A percentile compares a stretch with the other conserved stretches of the same genome.
These are phyloP conservation scores for Rallus crepitans DNA, from an alignment of 2,797 vertebrate species.

Conservation along the genomic window DNA sequence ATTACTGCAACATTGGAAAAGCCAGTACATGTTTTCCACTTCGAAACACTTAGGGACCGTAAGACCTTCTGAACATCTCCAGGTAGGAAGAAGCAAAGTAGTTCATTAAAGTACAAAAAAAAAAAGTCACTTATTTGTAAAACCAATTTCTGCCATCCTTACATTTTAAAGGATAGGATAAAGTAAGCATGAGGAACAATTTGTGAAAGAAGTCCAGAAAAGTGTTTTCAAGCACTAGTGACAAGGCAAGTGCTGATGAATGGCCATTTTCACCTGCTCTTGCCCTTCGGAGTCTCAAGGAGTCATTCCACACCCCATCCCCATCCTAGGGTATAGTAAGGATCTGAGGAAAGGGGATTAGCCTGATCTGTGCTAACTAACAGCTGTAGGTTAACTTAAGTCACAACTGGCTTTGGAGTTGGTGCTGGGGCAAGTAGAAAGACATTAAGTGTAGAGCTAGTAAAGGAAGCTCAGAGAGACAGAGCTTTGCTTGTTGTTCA, in stretches of 20 bases:
- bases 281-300: neutral
- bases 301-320: neutral
- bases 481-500: neutral
- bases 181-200: neutral
- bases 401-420: neutral
- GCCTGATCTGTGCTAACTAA: neutral
- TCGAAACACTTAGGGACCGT: neutral
- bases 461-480: neutral
- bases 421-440: neutral
- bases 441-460: neutral
- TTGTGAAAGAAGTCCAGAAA: neutral
- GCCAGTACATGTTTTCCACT: neutral
- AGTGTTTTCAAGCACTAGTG: neutral
- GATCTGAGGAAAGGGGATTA: fast-evolving
- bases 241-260: neutral
- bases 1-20: neutral
- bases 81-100: neutral
- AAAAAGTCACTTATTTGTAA: neutral
- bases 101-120: neutral
- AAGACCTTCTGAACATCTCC: neutral
- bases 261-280: neutral
- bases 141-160: neutral
- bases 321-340: neutral
- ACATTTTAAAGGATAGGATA: neutral
- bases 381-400: neutral